Conservation (phyloP, 2,797 vertebrate genomes). For the Cyprinella venusta region DNA sequence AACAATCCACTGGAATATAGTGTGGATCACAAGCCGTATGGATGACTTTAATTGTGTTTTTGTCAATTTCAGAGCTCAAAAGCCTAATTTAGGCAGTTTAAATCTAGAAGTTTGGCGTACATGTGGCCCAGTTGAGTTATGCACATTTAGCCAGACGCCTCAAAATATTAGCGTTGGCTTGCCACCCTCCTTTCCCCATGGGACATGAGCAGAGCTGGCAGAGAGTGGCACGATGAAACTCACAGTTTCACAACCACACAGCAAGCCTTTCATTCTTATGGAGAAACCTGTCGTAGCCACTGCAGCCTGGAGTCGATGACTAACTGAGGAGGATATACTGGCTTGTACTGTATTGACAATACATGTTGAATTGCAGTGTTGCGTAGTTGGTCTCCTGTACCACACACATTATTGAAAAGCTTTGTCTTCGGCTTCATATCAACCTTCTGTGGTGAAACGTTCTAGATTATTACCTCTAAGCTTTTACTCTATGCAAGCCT, state of each 20-base stretch:
- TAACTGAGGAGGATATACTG: neutral
- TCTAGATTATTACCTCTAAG: neutral
- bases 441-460: no score
- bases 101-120: constrained; percentile 27
- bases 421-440: neutral
- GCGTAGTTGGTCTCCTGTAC: neutral
- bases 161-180: constrained; percentile 62
- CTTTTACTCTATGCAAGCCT: neutral
- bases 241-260: constrained; percentile 3
- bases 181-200: neutral
- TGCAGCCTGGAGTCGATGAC: neutral
- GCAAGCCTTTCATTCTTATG: constrained; percentile 13
- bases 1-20: neutral
- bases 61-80: neutral
- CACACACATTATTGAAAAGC: neutral
- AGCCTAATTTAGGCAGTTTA: neutral
- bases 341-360: constrained; percentile 38
- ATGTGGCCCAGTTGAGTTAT: constrained; percentile 27
- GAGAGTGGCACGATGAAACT: constrained; percentile 29
- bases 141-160: constrained; percentile 41
- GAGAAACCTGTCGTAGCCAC: constrained; percentile 11
- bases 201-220: constrained; percentile 35
- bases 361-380: constrained; percentile 33
- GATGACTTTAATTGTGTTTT: neutral
- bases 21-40: neutral